Evolutionary conservation across 2,797 vertebrate genomes (phyloP).

Genomic region (Acanthurus leucopareius): DNA sequence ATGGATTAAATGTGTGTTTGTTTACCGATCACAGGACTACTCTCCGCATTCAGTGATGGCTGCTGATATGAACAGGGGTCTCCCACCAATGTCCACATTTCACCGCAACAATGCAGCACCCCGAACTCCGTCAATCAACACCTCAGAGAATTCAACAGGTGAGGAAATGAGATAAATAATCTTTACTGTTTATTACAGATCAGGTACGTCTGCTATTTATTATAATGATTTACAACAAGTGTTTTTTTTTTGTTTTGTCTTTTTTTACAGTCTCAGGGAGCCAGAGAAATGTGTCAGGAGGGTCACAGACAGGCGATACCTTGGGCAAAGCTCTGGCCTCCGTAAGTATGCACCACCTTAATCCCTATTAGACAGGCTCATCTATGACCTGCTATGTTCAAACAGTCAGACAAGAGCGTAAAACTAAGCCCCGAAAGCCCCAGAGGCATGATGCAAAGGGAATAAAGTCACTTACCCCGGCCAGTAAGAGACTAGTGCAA

Average conservation of each 20-base stretch:
- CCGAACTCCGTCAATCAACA: constrained; percentile 87
- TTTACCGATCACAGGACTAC: constrained; percentile 86
- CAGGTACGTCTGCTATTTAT: background rate
- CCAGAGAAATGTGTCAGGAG: constrained; percentile 89
- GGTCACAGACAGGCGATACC: constrained; percentile 95
- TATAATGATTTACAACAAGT: background rate
- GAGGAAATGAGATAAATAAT: constrained; percentile 58
- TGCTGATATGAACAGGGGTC: constrained; percentile 91
- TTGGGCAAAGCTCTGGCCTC: constrained; percentile 97
- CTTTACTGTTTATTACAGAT: too few species aligned
- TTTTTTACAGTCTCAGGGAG: constrained; percentile 82
- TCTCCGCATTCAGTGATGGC: constrained; percentile 91
- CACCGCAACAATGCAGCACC: constrained; percentile 88
- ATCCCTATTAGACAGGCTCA: constrained; percentile 58
- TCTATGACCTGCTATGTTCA: constrained; percentile 53
- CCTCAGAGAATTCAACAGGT: constrained; percentile 91
- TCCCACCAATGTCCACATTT: constrained; percentile 98
- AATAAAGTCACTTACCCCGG: constrained; percentile 49
- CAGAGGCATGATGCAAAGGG: constrained; percentile 50
- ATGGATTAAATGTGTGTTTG: constrained; percentile 46
- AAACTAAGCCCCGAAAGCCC: constrained; percentile 39
- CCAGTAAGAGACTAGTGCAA: constrained; percentile 45
- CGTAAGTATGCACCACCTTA: constrained; percentile 88
- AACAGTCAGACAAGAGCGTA: constrained; percentile 54
- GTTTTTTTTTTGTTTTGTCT: background rate